Percentiles rank a stretch among this genome's conserved stretches.
Evolutionary conservation across 2,888 invertebrate genomes (phyloP).

Genomic region (Pinctada fucata): DNA sequence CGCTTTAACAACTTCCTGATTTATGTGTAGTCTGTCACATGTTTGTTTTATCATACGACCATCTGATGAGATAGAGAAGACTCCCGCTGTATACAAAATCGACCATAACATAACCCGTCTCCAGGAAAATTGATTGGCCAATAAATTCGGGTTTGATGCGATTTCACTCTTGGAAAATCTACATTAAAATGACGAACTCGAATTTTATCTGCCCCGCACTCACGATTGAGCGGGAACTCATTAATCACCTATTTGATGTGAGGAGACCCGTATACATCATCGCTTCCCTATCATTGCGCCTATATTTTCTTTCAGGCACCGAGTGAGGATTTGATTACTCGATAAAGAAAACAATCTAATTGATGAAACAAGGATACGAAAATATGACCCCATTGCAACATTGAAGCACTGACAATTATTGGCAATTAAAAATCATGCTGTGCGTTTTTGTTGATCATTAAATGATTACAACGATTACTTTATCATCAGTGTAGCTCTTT

Average conservation of each 20-base stretch:
- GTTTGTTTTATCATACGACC: constrained; percentile 11
- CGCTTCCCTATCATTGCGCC: constrained; percentile 25
- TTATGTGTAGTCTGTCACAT: constrained; percentile 25
- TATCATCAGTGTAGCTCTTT: neutral
- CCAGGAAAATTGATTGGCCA: constrained; percentile 21
- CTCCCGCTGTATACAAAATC: constrained; percentile 12
- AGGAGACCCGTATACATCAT: constrained; percentile 20
- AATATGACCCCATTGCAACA: constrained; percentile 10
- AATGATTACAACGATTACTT: constrained; percentile 23
- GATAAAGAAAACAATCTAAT: constrained; percentile 10
- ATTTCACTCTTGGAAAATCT: constrained; percentile 15
- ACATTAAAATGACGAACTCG: constrained; percentile 26
- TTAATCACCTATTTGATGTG: constrained; percentile 27
- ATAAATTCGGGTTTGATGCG: constrained; percentile 23
- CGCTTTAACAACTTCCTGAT: constrained; percentile 18
- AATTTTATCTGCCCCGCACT: constrained; percentile 24
- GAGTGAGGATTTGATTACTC: constrained; percentile 4
- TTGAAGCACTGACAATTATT: constrained; percentile 36
- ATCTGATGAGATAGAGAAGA: constrained; percentile 2
- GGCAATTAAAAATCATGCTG: constrained; percentile 36
- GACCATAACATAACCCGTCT: constrained; percentile 19
- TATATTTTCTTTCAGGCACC: constrained; percentile 29
- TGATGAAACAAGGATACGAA: neutral
- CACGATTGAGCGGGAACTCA: constrained; percentile 17
- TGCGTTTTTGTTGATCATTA: constrained; percentile 28